Evolutionary conservation across 2,113 vertebrate genomes (phyloP).

Genomic region (Leiothrix lutea): DNA sequence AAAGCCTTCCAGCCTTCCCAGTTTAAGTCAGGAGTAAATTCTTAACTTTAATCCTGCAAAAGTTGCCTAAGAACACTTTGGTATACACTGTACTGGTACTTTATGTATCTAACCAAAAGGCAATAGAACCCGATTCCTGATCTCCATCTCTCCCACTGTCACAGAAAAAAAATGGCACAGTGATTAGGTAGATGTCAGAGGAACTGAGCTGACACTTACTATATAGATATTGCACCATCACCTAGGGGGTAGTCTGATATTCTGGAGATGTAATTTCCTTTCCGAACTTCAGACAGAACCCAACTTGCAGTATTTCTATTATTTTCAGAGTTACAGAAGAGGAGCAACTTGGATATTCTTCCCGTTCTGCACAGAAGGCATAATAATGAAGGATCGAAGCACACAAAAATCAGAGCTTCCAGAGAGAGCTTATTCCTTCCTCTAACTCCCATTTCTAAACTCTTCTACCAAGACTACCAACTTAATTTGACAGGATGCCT

Average conservation of each 20-base stretch:
- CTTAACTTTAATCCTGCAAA: not conserved
- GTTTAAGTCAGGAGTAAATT: not conserved
- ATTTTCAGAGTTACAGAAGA: not conserved
- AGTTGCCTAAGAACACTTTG: not conserved
- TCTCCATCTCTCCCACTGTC: not conserved
- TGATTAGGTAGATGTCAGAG: not conserved
- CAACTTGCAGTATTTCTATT: not conserved
- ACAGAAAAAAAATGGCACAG: not conserved
- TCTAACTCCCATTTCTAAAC: not conserved
- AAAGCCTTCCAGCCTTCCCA: not conserved
- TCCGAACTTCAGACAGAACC: not conserved
- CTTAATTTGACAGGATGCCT: not conserved
- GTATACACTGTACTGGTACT: not conserved
- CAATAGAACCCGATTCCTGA: not conserved
- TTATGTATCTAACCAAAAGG: not conserved
- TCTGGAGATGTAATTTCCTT: not conserved
- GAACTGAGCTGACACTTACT: not conserved
- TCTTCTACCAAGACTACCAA: rapidly evolving
- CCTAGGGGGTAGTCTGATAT: not conserved
- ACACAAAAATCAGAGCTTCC: not conserved
- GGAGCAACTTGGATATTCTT: not conserved
- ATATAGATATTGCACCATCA: not conserved
- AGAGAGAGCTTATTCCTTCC: not conserved
- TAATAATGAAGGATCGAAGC: not conserved
- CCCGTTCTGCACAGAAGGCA: not conserved